Conservation (phyloP, 1,140 invertebrate species). For the Ostrea edulis region DNA sequence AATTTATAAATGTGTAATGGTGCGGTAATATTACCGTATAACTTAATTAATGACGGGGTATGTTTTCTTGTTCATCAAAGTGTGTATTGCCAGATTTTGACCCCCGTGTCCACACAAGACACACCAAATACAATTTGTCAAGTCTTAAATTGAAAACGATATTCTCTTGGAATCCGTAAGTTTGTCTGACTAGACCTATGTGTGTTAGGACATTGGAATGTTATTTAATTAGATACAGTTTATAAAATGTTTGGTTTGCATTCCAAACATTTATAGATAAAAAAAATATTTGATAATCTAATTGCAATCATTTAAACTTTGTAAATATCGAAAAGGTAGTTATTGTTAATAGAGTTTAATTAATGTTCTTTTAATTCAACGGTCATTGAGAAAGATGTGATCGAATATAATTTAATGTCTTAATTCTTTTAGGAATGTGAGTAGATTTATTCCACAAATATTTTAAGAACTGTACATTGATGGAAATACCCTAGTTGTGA, state of each 20-base stretch:
- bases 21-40: too few species aligned
- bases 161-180: not conserved
- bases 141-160: slow-evolving; percentile 17
- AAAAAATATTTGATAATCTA: not conserved
- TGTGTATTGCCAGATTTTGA: not conserved
- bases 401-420: not conserved
- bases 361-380: not conserved
- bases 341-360: not conserved
- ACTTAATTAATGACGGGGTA: not conserved
- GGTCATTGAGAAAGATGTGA: not conserved
- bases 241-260: not conserved
- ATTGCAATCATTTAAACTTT: not conserved
- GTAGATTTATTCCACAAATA: too few species aligned
- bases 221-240: slow-evolving; percentile 20
- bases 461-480: too few species aligned
- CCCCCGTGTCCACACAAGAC: not conserved
- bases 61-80: not conserved
- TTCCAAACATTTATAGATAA: slow-evolving; percentile 26
- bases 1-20: too few species aligned
- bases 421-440: not conserved
- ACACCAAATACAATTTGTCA: not conserved
- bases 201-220: not conserved
- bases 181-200: not conserved
- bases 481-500: too few species aligned
- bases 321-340: not conserved